Evolutionary conservation across 2,888 invertebrate genomes (phyloP).

Genomic region (Cremastobaeus sp.): DNA sequence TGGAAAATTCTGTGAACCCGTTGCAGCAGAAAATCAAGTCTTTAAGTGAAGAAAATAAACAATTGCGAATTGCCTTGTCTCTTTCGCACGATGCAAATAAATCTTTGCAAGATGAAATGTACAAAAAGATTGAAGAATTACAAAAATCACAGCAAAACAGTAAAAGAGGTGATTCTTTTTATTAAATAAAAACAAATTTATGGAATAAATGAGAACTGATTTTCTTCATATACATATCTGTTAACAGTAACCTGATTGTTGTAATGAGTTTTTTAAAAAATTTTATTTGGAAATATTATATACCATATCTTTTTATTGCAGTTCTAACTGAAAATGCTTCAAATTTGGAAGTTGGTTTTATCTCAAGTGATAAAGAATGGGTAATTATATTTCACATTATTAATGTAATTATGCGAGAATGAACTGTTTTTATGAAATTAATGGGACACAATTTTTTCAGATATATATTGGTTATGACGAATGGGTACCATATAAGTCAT

Average conservation of each 20-base stretch:
- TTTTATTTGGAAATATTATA: background rate
- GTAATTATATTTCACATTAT: background rate
- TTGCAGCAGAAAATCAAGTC: background rate
- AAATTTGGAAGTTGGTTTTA: slow-evolving; percentile 6
- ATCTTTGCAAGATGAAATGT: slow-evolving; percentile 1
- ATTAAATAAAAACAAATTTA: background rate
- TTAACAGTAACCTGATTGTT: no score
- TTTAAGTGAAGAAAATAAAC: background rate
- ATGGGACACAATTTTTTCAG: background rate
- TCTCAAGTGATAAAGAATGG: background rate
- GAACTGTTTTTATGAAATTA: background rate
- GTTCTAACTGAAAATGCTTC: no score
- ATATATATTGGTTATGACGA: slow-evolving; percentile 1
- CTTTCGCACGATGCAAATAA: background rate
- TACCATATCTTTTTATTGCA: background rate
- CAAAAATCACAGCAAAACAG: background rate
- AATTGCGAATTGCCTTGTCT: background rate
- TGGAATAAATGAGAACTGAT: no score
- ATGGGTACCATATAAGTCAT: background rate
- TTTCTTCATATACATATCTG: no score
- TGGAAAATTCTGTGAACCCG: background rate
- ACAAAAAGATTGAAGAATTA: background rate
- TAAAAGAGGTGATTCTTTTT: slow-evolving; percentile 1
- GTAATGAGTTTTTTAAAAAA: background rate
- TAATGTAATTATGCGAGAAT: no score